These are phyloP conservation scores for Microtus pennsylvanicus DNA, from an alignment of 2,113 vertebrate species.

Conservation along the genomic window DNA sequence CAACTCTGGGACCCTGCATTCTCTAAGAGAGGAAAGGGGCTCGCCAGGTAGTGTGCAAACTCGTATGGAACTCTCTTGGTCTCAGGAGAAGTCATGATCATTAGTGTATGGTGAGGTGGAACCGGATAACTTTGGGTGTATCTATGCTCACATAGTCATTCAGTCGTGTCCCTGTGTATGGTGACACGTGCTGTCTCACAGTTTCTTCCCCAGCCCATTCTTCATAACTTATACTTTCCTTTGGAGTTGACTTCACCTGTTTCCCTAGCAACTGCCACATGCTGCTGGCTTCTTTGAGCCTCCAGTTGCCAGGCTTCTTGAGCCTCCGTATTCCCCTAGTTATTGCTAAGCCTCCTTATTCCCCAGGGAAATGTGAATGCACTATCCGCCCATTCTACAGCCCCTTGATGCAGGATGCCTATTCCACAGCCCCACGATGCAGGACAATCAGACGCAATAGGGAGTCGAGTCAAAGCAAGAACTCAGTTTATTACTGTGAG, in stretches of 20 bases:
- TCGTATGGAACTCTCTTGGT: not conserved
- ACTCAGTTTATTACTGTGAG: no score
- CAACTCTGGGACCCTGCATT: fast-evolving
- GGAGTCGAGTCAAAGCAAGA: no score
- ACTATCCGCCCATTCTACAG: no score
- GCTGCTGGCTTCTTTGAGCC: no score
- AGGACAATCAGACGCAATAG: no score
- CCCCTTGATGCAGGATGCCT: no score
- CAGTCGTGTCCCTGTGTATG: not conserved
- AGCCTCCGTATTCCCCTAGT: no score
- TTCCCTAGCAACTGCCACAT: not conserved
- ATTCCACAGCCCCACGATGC: no score
- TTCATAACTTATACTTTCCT: not conserved
- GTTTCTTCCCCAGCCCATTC: not conserved
- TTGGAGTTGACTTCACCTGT: not conserved
- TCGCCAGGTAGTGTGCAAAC: not conserved
- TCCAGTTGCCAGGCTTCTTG: no score
- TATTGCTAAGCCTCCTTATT: no score
- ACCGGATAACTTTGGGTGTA: not conserved
- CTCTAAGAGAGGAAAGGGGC: not conserved
- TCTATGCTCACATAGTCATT: not conserved
- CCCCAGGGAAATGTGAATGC: no score
- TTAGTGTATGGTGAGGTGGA: not conserved
- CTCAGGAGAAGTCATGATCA: not conserved
- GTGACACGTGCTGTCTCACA: no score